A percentile compares a stretch with the other conserved stretches of the same genome.
These are phyloP conservation scores for Shargacucullia verbasci DNA, from an alignment of 2,888 invertebrate species.

Conservation along the genomic window DNA sequence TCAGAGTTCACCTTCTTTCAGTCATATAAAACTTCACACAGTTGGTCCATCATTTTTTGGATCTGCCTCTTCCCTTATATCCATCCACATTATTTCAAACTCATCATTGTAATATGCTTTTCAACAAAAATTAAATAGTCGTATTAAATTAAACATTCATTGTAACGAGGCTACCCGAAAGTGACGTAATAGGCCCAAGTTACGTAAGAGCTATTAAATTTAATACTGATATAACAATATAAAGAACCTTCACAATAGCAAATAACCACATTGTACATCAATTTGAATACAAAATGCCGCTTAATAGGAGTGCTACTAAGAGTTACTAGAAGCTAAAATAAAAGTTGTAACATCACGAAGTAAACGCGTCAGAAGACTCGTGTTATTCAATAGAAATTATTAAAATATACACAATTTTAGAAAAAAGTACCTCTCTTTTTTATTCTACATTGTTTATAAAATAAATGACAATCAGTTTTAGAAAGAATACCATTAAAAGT, in stretches of 20 bases:
- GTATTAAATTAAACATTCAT: conserved; percentile 13
- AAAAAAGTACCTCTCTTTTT: no score
- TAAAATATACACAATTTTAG: no score
- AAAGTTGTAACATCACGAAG: conserved; percentile 5
- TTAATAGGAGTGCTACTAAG: conserved; percentile 32
- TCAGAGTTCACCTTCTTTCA: no score
- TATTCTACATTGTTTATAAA: no score
- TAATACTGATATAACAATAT: conserved; percentile 44
- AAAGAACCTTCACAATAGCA: conserved; percentile 51
- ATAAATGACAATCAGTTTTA: no score
- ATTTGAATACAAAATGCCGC: conserved; percentile 55
- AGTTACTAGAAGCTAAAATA: conserved; percentile 3
- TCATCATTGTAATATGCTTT: no score
- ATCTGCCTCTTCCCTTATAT: no score
- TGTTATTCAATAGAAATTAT: no score
- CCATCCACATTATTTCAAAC: no score
- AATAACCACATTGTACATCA: conserved; percentile 50
- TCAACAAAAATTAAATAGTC: no score
- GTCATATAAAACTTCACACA: no score
- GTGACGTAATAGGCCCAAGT: conserved; percentile 37
- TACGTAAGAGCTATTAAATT: conserved; percentile 46
- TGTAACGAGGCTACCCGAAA: conserved; percentile 33
- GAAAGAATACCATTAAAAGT: background rate
- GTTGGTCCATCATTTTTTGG: no score
- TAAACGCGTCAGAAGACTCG: background rate